Evolutionary conservation across 2,888 invertebrate species (phyloP), one percentile per base, ranked within the genome.

Genomic region (Halocaridina rubra): DNA sequence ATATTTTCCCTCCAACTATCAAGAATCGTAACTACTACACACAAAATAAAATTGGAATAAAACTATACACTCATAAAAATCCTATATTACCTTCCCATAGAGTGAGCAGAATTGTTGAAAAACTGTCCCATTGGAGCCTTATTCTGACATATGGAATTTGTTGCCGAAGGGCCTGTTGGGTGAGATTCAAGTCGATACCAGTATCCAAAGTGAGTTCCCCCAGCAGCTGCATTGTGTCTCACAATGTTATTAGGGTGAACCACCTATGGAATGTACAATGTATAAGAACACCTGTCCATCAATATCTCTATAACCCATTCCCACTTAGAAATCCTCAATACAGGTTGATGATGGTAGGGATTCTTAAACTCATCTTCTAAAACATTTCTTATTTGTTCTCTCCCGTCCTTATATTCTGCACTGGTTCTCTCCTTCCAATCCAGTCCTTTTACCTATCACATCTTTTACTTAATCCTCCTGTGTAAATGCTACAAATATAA

Each of bases 91-190:
- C 69, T 76, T 33, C 87, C 87, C n/a, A 80, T 84, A 22, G 89
- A 89, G 79, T 89, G 89, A 8, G 89, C 89, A 0, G 81, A 86
- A 82, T 89, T 89, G 61, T 89, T 89, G 32, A 30, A 74, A 79
- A 89, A 89, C 76, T 86, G 76, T 1, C 86, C 87, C 33, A 89
- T 88, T n/a, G 86, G 86, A 5, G 88, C 89, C n/a, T 88, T 85
- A 46, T 82, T 84, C 19, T 74, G 85, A 71, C 87, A 88, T 59
- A 80, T 80, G 29, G 19, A 19, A 22, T 19, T 71, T 27, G 81
- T 82, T 16, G 76, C 72, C 1, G 85, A 86, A 7, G 87, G 87
- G 1, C 87, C 87, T 2, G 82, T 64, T 13, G 87, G 87, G 76
- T 86, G 46, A 2, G 57, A 24, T 33, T 82, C 82, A 16, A 80